Base-by-base conservation (phyloP, 2,797 vertebrate genomes). In the Gymnodraco acuticeps region DNA sequence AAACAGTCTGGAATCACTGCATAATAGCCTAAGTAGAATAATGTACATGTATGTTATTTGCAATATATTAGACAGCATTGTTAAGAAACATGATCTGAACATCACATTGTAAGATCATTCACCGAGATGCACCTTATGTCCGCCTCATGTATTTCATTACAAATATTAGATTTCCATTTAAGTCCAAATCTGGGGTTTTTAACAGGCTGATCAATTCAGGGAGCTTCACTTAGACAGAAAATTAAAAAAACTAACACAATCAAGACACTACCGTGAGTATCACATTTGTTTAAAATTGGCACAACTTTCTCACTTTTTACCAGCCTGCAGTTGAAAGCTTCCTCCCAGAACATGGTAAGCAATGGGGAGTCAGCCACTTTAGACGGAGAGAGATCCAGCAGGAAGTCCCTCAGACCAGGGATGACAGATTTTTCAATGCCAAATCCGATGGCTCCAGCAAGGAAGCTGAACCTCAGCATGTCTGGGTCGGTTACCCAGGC, bases 361-460 rank as follows among this genome's bases (percentile, higher is more conserved):
- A 93, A 2, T 0, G 83, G 54, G 3, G 87, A 93, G 9, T 72
- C 54, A 47, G 77, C 14, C 6, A 76, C 86, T 73, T 82, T 53
- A 15, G 63, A 19, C 0, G 86, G 87, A 38, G 75, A 67, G 15
- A 90, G 23, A 23, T 90, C 80, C 61, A 92, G 58, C 51, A 94
- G 55, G 72, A 93, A 95, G n/a, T 94, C 81, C 76, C 27, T 83
- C 11, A 95, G 75, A 15, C 94, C 93, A 15, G 85, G 87, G 33
- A 95, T 94, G 45, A 88, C 71, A 56, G 92, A 85, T 62, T 71
- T 66, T 14, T 80, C 87, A 52, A 94, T 93, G 1, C 79, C 91
- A 74, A 94, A 89, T 51, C 94, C 94, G 9, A 95, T 77, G n/a
- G 93, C 85, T 10, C 94, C 93, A 3, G 65, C 27, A 41, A 83